phyloP scores from a whole-genome alignment of 2,797 vertebrate species.

The Cetoscarus ocellatus region DNA sequence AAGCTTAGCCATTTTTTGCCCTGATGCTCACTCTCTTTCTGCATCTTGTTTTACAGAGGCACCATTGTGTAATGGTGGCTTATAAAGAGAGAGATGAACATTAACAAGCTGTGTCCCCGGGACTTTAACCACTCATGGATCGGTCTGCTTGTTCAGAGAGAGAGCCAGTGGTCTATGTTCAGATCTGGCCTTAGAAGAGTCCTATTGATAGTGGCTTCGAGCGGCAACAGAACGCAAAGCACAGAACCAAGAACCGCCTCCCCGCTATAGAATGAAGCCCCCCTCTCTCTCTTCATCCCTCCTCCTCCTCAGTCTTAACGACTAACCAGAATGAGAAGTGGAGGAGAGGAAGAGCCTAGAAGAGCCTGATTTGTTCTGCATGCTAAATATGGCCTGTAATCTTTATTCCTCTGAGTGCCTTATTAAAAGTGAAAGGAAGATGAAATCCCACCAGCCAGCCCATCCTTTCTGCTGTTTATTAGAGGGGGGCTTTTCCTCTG shows the following conservation, averaged over 20 bases:
- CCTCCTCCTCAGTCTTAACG: constrained; percentile 78
- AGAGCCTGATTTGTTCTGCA: constrained; percentile 88
- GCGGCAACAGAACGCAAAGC: constrained; percentile 60
- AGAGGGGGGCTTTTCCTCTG: constrained; percentile 82
- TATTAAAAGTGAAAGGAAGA: constrained; percentile 87
- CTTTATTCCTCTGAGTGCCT: constrained; percentile 83
- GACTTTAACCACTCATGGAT: constrained; percentile 56
- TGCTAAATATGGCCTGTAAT: constrained; percentile 90
- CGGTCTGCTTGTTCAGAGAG: constrained; percentile 43
- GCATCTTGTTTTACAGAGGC: constrained; percentile 80
- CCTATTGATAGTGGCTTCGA: constrained; percentile 79
- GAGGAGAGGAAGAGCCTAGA: constrained; percentile 82
- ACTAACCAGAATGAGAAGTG: constrained; percentile 86
- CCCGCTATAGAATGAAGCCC: constrained; percentile 44
- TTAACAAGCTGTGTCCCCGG: constrained; percentile 65
- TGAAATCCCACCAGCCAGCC: constrained; percentile 79
- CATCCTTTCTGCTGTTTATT: constrained; percentile 86
- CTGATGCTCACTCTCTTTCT: constrained; percentile 69
- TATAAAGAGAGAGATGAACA: constrained; percentile 63
- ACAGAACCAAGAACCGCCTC: constrained; percentile 75
- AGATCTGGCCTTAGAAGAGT: constrained; percentile 50
- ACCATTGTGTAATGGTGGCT: constrained; percentile 80
- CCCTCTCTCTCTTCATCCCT: constrained; percentile 1
- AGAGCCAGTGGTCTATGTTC: constrained; percentile 56
- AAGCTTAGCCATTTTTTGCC: constrained; percentile 78